phyloP scores from a whole-genome alignment of 2,113 vertebrate species.

The Dipodomys spectabilis region DNA sequence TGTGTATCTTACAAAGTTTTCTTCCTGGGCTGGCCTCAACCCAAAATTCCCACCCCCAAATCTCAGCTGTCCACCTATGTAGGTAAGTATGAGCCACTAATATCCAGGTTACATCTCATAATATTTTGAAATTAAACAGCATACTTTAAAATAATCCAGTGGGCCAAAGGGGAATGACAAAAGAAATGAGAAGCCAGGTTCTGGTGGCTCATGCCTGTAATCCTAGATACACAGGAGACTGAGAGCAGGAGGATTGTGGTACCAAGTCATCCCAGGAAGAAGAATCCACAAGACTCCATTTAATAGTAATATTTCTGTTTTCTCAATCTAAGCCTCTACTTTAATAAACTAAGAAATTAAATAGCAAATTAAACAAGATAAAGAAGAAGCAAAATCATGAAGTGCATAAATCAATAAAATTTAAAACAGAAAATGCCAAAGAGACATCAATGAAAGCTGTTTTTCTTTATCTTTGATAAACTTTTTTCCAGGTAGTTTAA shows the following conservation, averaged over 20 bases:
- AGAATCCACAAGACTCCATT: too few species aligned
- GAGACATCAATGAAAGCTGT: not conserved
- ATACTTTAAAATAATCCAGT: not conserved
- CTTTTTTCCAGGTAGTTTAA: not conserved
- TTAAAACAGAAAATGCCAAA: not conserved
- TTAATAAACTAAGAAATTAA: not conserved
- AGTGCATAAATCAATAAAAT: constrained; percentile 22
- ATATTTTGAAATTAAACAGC: constrained; percentile 36
- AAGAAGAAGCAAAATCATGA: constrained; percentile 13
- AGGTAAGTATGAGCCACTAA: too few species aligned
- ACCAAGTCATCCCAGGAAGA: too few species aligned
- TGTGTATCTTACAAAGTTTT: too few species aligned
- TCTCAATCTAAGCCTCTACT: constrained; percentile 22
- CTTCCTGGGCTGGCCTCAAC: too few species aligned
- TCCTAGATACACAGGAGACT: too few species aligned
- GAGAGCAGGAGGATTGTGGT: too few species aligned
- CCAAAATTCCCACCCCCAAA: too few species aligned
- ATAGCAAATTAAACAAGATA: not conserved
- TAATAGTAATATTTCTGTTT: too few species aligned
- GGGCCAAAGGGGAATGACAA: not conserved
- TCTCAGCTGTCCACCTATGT: too few species aligned
- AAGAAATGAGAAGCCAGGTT: too few species aligned
- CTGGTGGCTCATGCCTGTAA: too few species aligned
- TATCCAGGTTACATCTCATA: not conserved
- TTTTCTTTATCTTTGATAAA: constrained; percentile 8